Base-by-base conservation (phyloP, 64 coral and sea anemone species). In the Actinia tenebrosa region DNA sequence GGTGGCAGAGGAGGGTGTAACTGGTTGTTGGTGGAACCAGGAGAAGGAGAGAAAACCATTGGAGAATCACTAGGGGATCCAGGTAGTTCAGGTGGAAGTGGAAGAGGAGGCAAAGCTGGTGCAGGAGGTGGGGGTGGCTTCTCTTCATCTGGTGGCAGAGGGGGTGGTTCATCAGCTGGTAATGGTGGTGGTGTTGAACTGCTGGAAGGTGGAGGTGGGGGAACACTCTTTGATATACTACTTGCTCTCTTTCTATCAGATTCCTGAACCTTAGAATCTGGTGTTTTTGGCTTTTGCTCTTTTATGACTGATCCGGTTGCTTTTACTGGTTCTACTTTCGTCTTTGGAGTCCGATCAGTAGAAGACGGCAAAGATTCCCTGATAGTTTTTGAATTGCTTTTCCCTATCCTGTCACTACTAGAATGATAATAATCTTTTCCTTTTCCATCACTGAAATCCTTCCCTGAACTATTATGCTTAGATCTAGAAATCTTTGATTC, bases 71-170 rank as follows among this genome's bases (percentile, higher is more conserved):
- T 86, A 66, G 97, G 97, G 64, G 93, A 93, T 23, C 93, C 90
- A 77, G 97, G 97, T 78, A 99, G 86, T 88, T 94, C 97, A 7
- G 97, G 97, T 46, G 97, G 97, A 26, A 99, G 91, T n/a, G 97
- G 97, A 64, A 99, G 89, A 43, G 97, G 97, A 15, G 97, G 97
- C 17, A 99, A 86, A n/a, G 97, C 92, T 77, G 94, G 94, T 52
- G 94, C 94, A 68, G 94, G 94, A 62, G 97, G 97, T 37, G 90
- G 97, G 16, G 97, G 89, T 58, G 93, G 97, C 86, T 84, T 95
- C 26, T 99, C 97, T 66, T 99, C 97, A 86, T 99, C 97, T 56
- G 97, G 97, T 80, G 97, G 97, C 44, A 99, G 89, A 47, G 97
- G 97, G 59, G 97, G 97, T 64, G 97, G 97, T 85, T 96, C 94